phyloP scores from a whole-genome alignment of 2,888 invertebrate species.

The Suillia variegata region DNA sequence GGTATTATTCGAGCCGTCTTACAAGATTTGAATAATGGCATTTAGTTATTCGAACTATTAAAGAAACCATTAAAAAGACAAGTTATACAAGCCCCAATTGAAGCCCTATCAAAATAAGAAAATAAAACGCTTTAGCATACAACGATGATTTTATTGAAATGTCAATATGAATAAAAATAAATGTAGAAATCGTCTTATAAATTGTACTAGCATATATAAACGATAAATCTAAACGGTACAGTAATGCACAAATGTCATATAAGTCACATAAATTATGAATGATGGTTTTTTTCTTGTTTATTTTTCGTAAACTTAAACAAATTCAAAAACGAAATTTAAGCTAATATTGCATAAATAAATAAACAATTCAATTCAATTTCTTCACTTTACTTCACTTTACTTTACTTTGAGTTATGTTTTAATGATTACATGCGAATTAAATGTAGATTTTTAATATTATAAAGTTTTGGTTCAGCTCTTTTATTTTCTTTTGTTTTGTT shows the following conservation, averaged over 20 bases:
- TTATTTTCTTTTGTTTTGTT: too few relatives aligned
- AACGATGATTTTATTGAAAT: conserved; percentile 19
- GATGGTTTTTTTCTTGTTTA: background rate
- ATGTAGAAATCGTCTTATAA: background rate
- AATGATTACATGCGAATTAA: conserved; percentile 11
- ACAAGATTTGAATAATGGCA: too few relatives aligned
- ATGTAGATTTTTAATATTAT: conserved; percentile 1
- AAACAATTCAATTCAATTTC: too few relatives aligned
- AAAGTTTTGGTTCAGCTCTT: conserved; percentile 20
- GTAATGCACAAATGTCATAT: too few relatives aligned
- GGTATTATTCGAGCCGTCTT: too few relatives aligned
- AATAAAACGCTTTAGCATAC: conserved; percentile 23
- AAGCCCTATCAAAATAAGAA: too few relatives aligned
- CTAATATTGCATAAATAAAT: too few relatives aligned
- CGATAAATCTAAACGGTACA: background rate
- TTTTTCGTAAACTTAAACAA: background rate
- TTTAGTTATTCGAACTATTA: too few relatives aligned
- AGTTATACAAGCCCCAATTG: too few relatives aligned
- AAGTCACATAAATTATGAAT: background rate
- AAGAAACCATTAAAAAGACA: too few relatives aligned
- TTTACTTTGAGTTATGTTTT: background rate
- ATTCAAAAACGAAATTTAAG: too few relatives aligned
- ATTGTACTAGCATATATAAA: background rate
- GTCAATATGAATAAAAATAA: conserved; percentile 15
- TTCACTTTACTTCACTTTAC: too few relatives aligned